These are phyloP conservation scores for Ornithorhynchus anatinus DNA, from an alignment of 2,113 vertebrate genomes.

Conservation along the genomic window DNA sequence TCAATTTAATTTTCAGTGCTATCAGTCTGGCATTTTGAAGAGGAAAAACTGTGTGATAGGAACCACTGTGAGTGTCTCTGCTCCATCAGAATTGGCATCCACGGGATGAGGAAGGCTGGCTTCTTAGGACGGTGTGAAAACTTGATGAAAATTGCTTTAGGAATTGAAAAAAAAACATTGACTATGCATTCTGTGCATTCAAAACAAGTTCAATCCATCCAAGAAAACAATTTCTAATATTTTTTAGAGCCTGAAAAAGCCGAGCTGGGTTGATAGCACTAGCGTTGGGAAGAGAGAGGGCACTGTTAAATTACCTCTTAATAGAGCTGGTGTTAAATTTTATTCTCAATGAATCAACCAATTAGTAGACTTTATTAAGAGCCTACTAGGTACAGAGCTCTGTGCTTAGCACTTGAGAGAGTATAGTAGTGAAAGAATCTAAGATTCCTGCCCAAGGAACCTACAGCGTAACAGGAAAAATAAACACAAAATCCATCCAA, in stretches of 20 bases:
- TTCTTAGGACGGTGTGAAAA: conserved; percentile 43
- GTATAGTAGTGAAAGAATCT: too few relatives aligned
- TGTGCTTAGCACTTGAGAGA: too few relatives aligned
- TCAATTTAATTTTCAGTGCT: conserved; percentile 65
- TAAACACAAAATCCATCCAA: too few relatives aligned
- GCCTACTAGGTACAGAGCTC: too few relatives aligned
- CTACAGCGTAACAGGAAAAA: too few relatives aligned
- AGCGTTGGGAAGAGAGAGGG: not conserved
- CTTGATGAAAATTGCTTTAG: not conserved
- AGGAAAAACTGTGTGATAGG: conserved; percentile 20
- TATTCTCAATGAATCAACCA: too few relatives aligned
- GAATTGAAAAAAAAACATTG: conserved; percentile 2
- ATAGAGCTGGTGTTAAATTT: too few relatives aligned
- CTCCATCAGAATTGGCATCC: conserved; percentile 31
- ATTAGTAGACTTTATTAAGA: too few relatives aligned
- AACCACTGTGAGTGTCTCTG: conserved; percentile 28
- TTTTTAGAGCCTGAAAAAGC: conserved; percentile 9
- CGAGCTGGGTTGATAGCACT: not conserved
- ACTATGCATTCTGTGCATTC: not conserved
- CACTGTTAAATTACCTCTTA: too few relatives aligned
- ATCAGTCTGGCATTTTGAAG: conserved; percentile 44
- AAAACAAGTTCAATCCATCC: not conserved
- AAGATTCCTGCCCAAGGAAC: too few relatives aligned
- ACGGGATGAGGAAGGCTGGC: conserved; percentile 23
- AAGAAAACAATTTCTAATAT: not conserved